Conservation (phyloP, 92 coral and sea anemone genomes). For the Phenganax stokvisi region DNA sequence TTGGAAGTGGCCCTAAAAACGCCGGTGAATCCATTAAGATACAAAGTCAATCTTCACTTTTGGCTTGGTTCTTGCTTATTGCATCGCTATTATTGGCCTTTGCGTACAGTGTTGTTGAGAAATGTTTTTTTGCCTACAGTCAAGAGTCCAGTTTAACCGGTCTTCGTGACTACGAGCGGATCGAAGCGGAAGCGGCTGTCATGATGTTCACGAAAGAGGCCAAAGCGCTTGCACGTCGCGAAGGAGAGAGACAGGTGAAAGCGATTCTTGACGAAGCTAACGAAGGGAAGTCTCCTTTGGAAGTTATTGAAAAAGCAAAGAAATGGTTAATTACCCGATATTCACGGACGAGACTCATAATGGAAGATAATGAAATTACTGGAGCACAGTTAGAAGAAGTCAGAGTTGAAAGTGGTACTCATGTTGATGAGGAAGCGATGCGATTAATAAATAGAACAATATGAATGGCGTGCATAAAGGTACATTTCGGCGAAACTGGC, state of each 20-base stretch:
- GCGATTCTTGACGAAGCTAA: constrained; percentile 7
- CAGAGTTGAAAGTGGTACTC: not conserved
- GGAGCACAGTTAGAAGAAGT: not conserved
- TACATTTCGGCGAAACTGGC: too few species aligned
- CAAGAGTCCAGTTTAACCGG: not conserved
- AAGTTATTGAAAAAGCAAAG: constrained; percentile 14
- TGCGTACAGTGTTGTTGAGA: not conserved
- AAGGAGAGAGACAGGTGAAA: constrained; percentile 5
- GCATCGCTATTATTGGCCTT: not conserved
- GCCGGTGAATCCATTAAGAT: not conserved
- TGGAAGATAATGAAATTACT: not conserved
- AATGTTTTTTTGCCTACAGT: not conserved
- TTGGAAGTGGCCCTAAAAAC: not conserved
- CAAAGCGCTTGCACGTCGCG: not conserved
- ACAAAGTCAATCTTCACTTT: not conserved
- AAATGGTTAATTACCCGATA: constrained; percentile 1
- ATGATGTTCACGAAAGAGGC: constrained; percentile 4
- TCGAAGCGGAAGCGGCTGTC: constrained; percentile 10
- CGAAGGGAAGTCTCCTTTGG: not conserved
- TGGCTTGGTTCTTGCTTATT: constrained; percentile 9
- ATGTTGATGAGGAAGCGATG: not conserved
- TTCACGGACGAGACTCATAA: not conserved
- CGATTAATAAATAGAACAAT: too few species aligned
- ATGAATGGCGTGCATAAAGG: too few species aligned
- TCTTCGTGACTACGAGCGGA: constrained; percentile 15